Percentiles rank a stretch among this genome's conserved stretches.
These are phyloP conservation scores for Manduca sexta DNA, from an alignment of 1,140 invertebrate genomes.

Conservation along the genomic window DNA sequence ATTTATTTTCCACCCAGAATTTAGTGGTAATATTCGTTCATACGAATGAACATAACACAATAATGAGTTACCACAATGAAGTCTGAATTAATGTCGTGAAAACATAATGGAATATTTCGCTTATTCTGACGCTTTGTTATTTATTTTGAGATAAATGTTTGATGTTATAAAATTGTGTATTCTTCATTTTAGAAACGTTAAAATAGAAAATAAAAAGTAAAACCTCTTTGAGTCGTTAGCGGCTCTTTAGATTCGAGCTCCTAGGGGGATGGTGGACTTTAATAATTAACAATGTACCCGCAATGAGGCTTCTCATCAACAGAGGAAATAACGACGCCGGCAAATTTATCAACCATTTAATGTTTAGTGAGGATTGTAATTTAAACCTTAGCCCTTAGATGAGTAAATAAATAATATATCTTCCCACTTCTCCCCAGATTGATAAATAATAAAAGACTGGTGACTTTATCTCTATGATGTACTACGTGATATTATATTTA, in stretches of 20 bases:
- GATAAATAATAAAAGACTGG: no score
- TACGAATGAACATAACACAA: conserved; percentile 31
- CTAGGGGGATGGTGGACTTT: conserved; percentile 17
- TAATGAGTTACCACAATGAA: conserved; percentile 9
- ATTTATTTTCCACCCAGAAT: conserved; percentile 63
- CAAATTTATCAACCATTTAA: conserved; percentile 30
- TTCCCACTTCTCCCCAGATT: no score
- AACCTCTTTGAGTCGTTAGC: conserved; percentile 28
- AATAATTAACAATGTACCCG: conserved; percentile 31
- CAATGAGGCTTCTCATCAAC: conserved; percentile 17
- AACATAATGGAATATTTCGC: not conserved
- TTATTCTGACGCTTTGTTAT: no score
- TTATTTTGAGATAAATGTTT: not conserved
- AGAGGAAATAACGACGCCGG: conserved; percentile 27
- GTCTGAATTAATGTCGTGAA: conserved; percentile 14
- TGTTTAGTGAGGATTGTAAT: conserved; percentile 17
- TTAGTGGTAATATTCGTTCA: conserved; percentile 52
- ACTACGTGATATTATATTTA: no score
- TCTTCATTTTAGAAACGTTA: not conserved
- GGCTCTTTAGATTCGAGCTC: conserved; percentile 29
- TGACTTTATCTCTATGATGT: no score
- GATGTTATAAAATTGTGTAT: not conserved
- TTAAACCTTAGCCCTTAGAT: not conserved
- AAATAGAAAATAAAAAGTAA: not conserved
- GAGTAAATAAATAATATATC: no score